These are phyloP conservation scores for Phocoena sinus DNA, from an alignment of 2,113 vertebrate species.

Conservation along the genomic window DNA sequence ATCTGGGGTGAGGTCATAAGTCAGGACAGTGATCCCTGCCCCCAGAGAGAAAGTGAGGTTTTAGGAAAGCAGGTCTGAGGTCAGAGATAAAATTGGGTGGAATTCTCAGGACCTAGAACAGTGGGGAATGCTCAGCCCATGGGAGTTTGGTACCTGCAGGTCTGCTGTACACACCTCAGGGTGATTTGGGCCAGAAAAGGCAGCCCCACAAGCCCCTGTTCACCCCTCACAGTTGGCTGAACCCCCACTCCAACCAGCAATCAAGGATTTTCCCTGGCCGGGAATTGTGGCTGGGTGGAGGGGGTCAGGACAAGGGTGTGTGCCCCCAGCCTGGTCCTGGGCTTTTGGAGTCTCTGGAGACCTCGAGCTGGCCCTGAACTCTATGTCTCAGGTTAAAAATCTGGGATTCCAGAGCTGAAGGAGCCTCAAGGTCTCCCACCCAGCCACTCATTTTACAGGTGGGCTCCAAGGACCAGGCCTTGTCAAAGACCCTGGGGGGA, in stretches of 20 bases:
- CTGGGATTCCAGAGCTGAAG: neutral
- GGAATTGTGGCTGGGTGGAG: accelerated
- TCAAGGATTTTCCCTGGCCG: neutral
- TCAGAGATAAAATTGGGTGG: neutral
- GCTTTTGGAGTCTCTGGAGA: neutral
- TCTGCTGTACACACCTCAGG: neutral
- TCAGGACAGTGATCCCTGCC: neutral
- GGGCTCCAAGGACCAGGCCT: neutral
- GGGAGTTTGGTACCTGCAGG: neutral
- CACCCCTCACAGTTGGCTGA: neutral
- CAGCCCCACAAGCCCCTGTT: neutral
- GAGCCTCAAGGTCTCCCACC: neutral
- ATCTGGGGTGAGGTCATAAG: neutral
- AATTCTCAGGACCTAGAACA: neutral
- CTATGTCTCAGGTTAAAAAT: neutral
- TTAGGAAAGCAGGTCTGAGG: neutral
- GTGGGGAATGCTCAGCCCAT: neutral
- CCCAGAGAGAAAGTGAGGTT: neutral
- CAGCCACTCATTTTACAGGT: neutral
- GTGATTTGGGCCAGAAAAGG: neutral
- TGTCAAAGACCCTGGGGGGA: neutral
- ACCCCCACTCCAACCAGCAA: neutral
- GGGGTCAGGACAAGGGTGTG: neutral
- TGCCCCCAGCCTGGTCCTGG: neutral
- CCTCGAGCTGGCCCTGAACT: neutral